phyloP scores from a whole-genome alignment of 2,113 vertebrate species.

The Poeciliopsis turrubarensis region DNA sequence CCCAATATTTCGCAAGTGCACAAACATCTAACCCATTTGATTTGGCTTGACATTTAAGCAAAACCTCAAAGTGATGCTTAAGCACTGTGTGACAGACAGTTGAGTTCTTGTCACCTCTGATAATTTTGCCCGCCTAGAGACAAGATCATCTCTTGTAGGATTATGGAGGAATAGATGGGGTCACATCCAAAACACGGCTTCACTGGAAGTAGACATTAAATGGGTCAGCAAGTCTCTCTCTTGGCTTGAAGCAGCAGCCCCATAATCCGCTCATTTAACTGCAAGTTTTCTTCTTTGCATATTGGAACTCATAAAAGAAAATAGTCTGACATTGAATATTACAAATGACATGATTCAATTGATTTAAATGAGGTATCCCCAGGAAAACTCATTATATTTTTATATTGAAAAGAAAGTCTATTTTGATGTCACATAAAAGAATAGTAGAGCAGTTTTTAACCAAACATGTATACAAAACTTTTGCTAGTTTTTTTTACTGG shows the following conservation, averaged over 20 bases:
- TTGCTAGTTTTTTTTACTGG: slow-evolving; percentile 37
- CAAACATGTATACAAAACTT: slow-evolving; percentile 48
- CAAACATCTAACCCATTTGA: slow-evolving; percentile 38
- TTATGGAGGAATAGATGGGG: slow-evolving; percentile 65
- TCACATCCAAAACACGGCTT: slow-evolving; percentile 62
- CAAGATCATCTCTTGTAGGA: slow-evolving; percentile 75
- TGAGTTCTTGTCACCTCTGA: slow-evolving; percentile 68
- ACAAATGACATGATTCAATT: slow-evolving; percentile 61
- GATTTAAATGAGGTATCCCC: slow-evolving; percentile 64
- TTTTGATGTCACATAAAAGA: slow-evolving; percentile 54
- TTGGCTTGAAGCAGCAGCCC: slow-evolving; percentile 58
- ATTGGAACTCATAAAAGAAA: slow-evolving; percentile 45
- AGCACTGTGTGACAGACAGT: slow-evolving; percentile 51
- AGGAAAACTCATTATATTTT: slow-evolving; percentile 51
- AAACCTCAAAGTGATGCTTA: slow-evolving; percentile 46
- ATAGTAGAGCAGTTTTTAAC: slow-evolving; percentile 48
- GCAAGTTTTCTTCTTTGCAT: slow-evolving; percentile 34
- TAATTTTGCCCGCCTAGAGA: slow-evolving; percentile 53
- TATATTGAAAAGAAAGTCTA: slow-evolving; percentile 45
- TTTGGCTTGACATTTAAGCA: slow-evolving; percentile 34
- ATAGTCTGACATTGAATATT: slow-evolving; percentile 52
- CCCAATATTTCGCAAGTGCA: slow-evolving; percentile 25
- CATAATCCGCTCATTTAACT: slow-evolving; percentile 64
- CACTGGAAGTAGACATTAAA: slow-evolving; percentile 70
- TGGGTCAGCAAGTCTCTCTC: slow-evolving; percentile 71